A percentile compares a stretch with the other conserved stretches of the same genome.
These are phyloP conservation scores for Echinarachnius parma DNA, from an alignment of 53 echinoderm and acorn worm species.

Conservation along the genomic window DNA sequence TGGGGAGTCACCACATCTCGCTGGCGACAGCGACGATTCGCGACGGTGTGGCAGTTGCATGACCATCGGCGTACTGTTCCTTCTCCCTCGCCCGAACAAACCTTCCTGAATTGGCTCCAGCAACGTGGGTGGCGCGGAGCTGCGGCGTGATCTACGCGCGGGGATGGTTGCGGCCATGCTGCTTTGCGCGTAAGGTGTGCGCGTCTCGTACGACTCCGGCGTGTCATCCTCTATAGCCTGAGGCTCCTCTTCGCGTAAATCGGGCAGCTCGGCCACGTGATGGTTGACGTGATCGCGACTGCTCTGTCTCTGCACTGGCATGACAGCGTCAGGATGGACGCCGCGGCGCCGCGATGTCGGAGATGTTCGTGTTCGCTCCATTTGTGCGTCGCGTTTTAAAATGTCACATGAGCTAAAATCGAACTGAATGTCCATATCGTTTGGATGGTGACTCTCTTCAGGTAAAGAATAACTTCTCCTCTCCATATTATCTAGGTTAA, in stretches of 20 bases:
- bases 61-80: constrained; percentile 50
- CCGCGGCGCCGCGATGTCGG: constrained; percentile 27
- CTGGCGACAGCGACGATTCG: constrained; percentile 30
- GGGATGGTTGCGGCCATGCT: neutral
- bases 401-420: constrained; percentile 14
- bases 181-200: constrained; percentile 2
- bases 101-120: constrained; percentile 65
- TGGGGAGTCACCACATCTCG: constrained; percentile 37
- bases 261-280: constrained; percentile 28
- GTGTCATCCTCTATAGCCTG: constrained; percentile 3
- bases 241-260: constrained; percentile 24
- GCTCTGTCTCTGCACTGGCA: constrained; percentile 33
- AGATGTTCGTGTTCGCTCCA: constrained; percentile 31
- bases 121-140: constrained; percentile 57
- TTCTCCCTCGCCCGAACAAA: constrained; percentile 42
- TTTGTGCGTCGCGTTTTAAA: constrained; percentile 17
- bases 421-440: constrained; percentile 20
- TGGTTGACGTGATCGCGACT: constrained; percentile 33
- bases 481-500: constrained; percentile 10
- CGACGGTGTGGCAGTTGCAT: constrained; percentile 5
- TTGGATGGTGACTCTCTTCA: constrained; percentile 16
- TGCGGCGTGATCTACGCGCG: constrained; percentile 44
- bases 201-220: neutral
- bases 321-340: constrained; percentile 1
- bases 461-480: constrained; percentile 40